Evolutionary conservation across 2,888 invertebrate genomes (phyloP), one percentile per base, ranked within the genome.

Genomic region (Pteria penguin): DNA sequence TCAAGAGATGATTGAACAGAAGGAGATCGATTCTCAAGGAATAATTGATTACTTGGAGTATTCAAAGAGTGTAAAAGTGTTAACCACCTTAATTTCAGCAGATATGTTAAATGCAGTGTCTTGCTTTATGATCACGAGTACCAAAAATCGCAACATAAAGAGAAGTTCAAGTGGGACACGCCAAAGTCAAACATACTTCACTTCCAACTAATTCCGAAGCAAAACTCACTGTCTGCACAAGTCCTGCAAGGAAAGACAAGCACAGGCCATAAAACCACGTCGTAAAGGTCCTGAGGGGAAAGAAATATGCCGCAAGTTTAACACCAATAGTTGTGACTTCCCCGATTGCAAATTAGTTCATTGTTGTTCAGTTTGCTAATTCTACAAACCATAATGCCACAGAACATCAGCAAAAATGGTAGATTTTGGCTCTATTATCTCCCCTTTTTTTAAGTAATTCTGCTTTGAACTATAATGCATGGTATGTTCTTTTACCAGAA

Each of bases 101-200:
- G 52, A 31, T 73, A 73, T 33, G 52, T 54, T 18, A 60, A 45
- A 45, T 45, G 67, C 29, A 77, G 77, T 58, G 77, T 77, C 2
- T 45, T 77, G 22, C 26, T 73, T 1, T 77, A 55, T 55, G 73
- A 77, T 33, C 57, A 33, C n/a, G 77, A 77, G 52, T 77, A 77
- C 2, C 27, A 70, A 2, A 67, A 73, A 24, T 18, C 54, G 18
- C 70, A 74, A 26, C 22, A 27, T 18, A 65, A 66, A 22, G 70
- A 61, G 31, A 22, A 52, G 0, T 77, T 77, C 36, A 54, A 36
- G 11, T 74, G 77, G 77, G 66, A n/a, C 11, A 45, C 45, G 45
- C 45, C 45, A 45, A 45, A 45, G 45, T 45, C 57, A 8, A 27
- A 68, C 1, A 22, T 72, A 18, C 32, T 24, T 4, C 69, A 76